Base-by-base conservation (phyloP, 2,888 invertebrate species). In the Lithophane semibrunnea region DNA sequence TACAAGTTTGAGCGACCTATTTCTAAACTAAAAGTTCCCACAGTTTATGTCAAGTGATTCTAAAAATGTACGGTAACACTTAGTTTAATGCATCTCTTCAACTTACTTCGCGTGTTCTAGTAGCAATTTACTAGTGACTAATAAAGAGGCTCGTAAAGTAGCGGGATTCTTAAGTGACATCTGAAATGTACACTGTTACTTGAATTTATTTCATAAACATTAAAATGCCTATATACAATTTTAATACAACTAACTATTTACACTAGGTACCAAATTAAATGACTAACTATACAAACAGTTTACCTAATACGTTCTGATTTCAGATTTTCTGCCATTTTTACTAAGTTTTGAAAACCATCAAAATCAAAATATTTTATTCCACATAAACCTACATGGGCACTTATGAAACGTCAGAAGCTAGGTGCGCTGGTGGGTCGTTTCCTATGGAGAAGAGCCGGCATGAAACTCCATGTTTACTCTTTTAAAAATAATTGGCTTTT, bases 51-150 rank as follows among this genome's bases (percentile, higher is more conserved):
- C 71, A 42, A 73, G 86, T 52, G 47, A 79, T 88, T 86, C 88
- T 77, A 84, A 83, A 86, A 87, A 88, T 78, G 73, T 82, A 88
- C 80, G 72, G 84, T 86, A 78, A 73, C 75, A 80, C 73, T 83
- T 73, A 74, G 65, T 76, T 75, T 81, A 81, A 86, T 80, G 78
- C 70, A 78, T 77, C 42, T 79, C 64, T 84, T 77, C 56, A 75
- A 77, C 71, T 66, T 21, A 73, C 79, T 70, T 42, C 68, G 52
- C 54, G 61, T 73, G 60, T 75, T 68, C 77, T 66, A 67, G 78
- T 69, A 80, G 80, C 79, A 72, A 77, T 83, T 86, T 83, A 87
- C 86, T 64, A 49, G 68, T 67, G 73, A 75, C 82, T 80, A 82
- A 85, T 87, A 80, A 77, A 87, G 75, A 72, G 13, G 7, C 71